phyloP scores from a whole-genome alignment of 1,140 invertebrate genomes.

The Drosophila melanica region DNA sequence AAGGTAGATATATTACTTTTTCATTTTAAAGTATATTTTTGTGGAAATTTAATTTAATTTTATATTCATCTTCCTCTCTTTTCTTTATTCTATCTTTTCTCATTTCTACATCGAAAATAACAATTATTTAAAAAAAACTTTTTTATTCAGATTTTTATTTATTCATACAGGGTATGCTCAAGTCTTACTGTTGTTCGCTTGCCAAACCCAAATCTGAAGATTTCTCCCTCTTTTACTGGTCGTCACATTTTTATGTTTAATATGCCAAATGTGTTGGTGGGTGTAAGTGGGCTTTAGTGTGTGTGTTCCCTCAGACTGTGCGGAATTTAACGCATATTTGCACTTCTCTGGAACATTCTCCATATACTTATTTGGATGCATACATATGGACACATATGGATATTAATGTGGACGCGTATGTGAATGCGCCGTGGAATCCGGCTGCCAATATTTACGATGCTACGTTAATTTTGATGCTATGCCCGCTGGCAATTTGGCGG shows the following conservation, averaged over 20 bases:
- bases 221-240: constrained; percentile 17
- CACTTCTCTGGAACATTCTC: constrained; percentile 58
- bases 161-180: neutral
- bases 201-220: neutral
- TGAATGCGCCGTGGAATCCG: neutral
- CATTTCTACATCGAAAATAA: too few relatives aligned
- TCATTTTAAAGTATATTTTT: neutral
- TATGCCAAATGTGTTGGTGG: constrained; percentile 36
- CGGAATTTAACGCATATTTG: constrained; percentile 77
- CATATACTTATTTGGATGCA: neutral
- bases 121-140: too few relatives aligned
- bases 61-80: neutral
- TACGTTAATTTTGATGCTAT: constrained; percentile 79
- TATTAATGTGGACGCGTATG: constrained; percentile 18
- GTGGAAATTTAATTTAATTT: too few relatives aligned
- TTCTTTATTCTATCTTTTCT: neutral
- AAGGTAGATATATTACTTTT: too few relatives aligned
- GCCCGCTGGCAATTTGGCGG: constrained; percentile 45
- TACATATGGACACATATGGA: constrained; percentile 20
- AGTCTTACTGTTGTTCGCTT: neutral
- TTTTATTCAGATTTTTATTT: neutral
- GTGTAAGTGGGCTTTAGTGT: constrained; percentile 31
- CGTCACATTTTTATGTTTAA: constrained; percentile 45
- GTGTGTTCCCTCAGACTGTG: constrained; percentile 15
- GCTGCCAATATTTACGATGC: constrained; percentile 66